A percentile compares a stretch with the other conserved stretches of the same genome.
Conservation (phyloP, 2,113 vertebrate genomes). For the Rhombomys opimus region DNA sequence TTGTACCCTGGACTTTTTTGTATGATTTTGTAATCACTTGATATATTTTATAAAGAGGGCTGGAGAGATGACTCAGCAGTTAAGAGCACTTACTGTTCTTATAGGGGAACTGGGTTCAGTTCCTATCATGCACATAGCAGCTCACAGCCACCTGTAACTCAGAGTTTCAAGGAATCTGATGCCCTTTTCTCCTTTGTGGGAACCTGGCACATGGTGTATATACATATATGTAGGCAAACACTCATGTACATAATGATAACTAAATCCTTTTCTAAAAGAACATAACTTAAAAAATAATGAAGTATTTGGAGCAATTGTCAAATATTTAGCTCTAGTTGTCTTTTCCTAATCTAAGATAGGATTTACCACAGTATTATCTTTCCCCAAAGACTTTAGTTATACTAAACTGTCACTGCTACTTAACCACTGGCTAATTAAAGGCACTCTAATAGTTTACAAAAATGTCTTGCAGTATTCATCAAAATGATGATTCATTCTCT, state of each 20-base stretch:
- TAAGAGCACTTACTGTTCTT: neutral
- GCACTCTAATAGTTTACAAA: slow-evolving; percentile 50
- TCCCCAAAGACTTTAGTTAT: slow-evolving; percentile 46
- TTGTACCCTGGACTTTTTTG: neutral
- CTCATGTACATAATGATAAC: neutral
- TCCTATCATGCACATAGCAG: neutral
- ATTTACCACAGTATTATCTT: slow-evolving; percentile 45
- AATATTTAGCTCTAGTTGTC: slow-evolving; percentile 46
- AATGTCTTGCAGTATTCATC: slow-evolving; percentile 45
- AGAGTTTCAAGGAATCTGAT: neutral
- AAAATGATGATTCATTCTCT: slow-evolving; percentile 60
- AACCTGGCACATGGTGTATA: neutral
- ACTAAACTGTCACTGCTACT: slow-evolving; percentile 46
- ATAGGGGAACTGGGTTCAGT: neutral
- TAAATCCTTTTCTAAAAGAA: neutral
- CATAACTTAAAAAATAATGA: slow-evolving; percentile 63
- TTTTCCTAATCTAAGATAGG: slow-evolving; percentile 37
- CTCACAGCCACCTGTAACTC: neutral
- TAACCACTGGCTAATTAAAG: slow-evolving; percentile 64
- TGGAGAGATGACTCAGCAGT: neutral
- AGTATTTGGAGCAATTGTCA: slow-evolving; percentile 56
- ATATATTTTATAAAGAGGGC: slow-evolving; percentile 28
- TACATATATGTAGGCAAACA: neutral
- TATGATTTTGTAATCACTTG: neutral
- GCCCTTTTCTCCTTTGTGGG: neutral